phyloP scores from a whole-genome alignment of 2,888 invertebrate genomes.

The Megamerina dolium region DNA sequence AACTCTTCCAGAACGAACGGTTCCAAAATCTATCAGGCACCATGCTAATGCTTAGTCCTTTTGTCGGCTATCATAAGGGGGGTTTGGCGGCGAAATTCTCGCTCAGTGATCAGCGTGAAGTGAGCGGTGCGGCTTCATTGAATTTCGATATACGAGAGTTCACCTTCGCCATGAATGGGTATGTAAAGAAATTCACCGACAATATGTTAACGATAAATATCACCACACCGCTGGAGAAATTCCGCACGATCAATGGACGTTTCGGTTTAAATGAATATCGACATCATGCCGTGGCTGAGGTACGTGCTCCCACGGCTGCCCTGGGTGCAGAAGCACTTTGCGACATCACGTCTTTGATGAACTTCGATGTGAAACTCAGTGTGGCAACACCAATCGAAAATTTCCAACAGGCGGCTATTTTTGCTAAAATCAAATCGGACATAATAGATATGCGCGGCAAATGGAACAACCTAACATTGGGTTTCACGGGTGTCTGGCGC shows the following conservation, averaged over 20 bases:
- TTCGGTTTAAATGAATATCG: slow-evolving; percentile 68
- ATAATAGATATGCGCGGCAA: slow-evolving; percentile 70
- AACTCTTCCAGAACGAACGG: slow-evolving; percentile 52
- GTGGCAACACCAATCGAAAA: slow-evolving; percentile 69
- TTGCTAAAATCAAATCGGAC: slow-evolving; percentile 63
- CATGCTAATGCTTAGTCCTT: slow-evolving; percentile 61
- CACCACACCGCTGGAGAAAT: slow-evolving; percentile 66
- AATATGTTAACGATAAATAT: slow-evolving; percentile 70
- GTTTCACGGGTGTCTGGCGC: slow-evolving; percentile 72
- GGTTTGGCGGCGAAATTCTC: slow-evolving; percentile 62
- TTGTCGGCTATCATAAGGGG: slow-evolving; percentile 64
- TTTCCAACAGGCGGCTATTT: slow-evolving; percentile 59
- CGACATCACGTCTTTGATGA: slow-evolving; percentile 56
- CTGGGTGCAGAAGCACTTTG: slow-evolving; percentile 64
- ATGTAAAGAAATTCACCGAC: slow-evolving; percentile 65
- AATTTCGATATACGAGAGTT: slow-evolving; percentile 66
- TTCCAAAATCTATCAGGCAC: slow-evolving; percentile 57
- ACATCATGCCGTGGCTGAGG: slow-evolving; percentile 66
- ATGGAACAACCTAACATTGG: slow-evolving; percentile 68
- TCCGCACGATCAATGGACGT: slow-evolving; percentile 59
- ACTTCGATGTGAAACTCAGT: slow-evolving; percentile 69
- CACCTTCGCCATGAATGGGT: slow-evolving; percentile 61
- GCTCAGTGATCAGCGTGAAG: slow-evolving; percentile 58
- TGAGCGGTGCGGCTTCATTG: slow-evolving; percentile 64
- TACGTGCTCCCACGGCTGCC: slow-evolving; percentile 63